Conservation (phyloP, 2,888 invertebrate genomes). For the Pimpla rufipes region DNA sequence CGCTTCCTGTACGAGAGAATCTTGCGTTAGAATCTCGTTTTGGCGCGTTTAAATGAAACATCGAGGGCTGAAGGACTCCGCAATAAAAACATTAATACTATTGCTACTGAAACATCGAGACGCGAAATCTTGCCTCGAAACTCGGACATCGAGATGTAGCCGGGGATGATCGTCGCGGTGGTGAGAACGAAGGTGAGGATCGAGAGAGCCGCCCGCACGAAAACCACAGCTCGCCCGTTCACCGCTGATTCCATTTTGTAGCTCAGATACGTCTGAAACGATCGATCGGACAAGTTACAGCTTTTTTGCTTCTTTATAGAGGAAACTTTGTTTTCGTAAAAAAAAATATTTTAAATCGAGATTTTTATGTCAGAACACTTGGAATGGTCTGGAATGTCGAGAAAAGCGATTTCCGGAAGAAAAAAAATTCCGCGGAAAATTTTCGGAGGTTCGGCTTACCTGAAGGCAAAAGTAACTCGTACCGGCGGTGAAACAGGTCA, state of each 20-base stretch:
- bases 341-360: no score
- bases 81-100: no score
- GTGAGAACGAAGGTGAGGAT: conserved; percentile 76
- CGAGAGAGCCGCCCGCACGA: conserved; percentile 78
- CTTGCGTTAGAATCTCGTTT: background rate
- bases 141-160: conserved; percentile 77
- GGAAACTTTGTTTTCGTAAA: no score
- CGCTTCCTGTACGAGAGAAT: conserved; percentile 78
- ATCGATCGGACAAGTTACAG: no score
- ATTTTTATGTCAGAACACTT: no score
- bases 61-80: no score
- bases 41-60: background rate
- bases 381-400: no score
- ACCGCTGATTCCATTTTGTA: conserved; percentile 80
- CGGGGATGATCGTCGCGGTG: conserved; percentile 75
- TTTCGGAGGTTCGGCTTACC: conserved; percentile 77
- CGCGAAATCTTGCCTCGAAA: conserved; percentile 79
- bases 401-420: no score
- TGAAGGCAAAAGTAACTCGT: conserved; percentile 87
- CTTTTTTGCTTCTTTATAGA: no score
- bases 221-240: conserved; percentile 76
- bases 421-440: no score
- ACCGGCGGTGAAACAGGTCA: conserved; percentile 87
- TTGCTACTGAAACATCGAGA: background rate
- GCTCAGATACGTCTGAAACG: conserved; percentile 80